A percentile compares a stretch with the other conserved stretches of the same genome.
Conservation (phyloP, 2,113 vertebrate genomes). For the Clarias macrocephalus region DNA sequence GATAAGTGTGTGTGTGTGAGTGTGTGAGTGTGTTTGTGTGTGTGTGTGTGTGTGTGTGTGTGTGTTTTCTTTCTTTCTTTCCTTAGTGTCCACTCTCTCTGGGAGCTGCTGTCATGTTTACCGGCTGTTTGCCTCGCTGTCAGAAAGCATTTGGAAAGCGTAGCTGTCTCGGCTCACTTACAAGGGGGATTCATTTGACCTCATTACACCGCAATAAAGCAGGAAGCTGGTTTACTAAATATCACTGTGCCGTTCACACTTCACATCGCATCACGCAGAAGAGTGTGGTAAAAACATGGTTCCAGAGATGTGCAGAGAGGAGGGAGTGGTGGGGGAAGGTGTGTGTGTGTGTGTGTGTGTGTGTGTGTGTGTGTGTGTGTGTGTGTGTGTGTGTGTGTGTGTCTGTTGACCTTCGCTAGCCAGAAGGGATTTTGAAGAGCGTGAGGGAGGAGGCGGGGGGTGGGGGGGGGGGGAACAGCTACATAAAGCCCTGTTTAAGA, state of each 20-base stretch:
- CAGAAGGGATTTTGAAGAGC: slow-evolving; percentile 98
- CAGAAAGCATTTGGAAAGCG: slow-evolving; percentile 92
- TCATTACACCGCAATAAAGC: slow-evolving; percentile 99
- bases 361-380: not conserved
- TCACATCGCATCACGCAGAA: slow-evolving; percentile 89
- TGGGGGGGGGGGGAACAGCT: slow-evolving; percentile 66
- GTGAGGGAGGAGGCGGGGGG: slow-evolving; percentile 58
- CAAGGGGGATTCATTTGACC: slow-evolving; percentile 98
- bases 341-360: slow-evolving; percentile 49
- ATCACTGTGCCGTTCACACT: slow-evolving; percentile 90
- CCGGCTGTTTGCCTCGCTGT: slow-evolving; percentile 95
- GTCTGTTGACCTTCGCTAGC: slow-evolving; percentile 87
- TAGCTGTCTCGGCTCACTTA: slow-evolving; percentile 95
- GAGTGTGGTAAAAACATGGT: slow-evolving; percentile 90
- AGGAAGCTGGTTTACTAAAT: slow-evolving; percentile 99
- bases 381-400: slow-evolving; percentile 45
- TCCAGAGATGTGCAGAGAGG: slow-evolving; percentile 81
- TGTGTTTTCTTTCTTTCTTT: slow-evolving; percentile 47
- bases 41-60: not conserved
- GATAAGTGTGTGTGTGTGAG: not conserved
- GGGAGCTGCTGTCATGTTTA: slow-evolving; percentile 88
- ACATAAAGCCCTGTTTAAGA: slow-evolving; percentile 92
- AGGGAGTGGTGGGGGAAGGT: slow-evolving; percentile 57
- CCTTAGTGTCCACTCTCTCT: slow-evolving; percentile 75
- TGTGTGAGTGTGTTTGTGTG: not conserved